phyloP scores from a whole-genome alignment of 2,113 vertebrate genomes.

The Delphinapterus leucas region DNA sequence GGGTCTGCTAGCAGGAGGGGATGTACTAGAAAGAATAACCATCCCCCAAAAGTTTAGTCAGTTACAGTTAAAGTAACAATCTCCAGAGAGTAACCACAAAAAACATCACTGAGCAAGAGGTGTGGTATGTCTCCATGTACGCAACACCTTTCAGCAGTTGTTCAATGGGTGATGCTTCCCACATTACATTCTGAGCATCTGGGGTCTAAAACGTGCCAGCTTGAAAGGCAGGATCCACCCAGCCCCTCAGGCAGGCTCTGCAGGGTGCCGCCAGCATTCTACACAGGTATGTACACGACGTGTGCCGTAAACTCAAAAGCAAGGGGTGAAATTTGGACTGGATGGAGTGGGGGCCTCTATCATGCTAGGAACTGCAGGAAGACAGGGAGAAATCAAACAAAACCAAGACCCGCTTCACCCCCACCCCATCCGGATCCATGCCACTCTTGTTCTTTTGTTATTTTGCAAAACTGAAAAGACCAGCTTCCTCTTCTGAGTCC shows the following conservation, averaged over 20 bases:
- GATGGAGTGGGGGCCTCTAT: background rate
- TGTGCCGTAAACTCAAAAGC: background rate
- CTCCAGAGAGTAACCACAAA: conserved; percentile 1
- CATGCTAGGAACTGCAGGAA: background rate
- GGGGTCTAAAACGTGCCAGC: conserved; percentile 8
- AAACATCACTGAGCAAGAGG: conserved; percentile 51
- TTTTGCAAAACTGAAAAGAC: background rate
- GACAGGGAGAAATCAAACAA: background rate
- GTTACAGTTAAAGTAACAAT: conserved; percentile 32
- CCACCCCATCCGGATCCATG: background rate
- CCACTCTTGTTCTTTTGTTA: background rate
- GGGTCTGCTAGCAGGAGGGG: background rate
- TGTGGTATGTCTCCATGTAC: background rate
- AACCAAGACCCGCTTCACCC: background rate
- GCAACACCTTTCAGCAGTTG: conserved; percentile 41
- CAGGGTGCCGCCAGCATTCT: background rate
- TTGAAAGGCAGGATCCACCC: conserved; percentile 52
- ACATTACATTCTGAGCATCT: conserved; percentile 54
- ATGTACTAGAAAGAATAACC: background rate
- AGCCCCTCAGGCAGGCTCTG: conserved; percentile 49
- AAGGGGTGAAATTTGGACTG: background rate
- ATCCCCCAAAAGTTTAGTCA: background rate
- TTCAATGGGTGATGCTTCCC: conserved; percentile 43
- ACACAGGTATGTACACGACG: background rate
- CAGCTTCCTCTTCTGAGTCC: background rate